These are phyloP conservation scores for Rhodeus uyekii DNA, from an alignment of 2,797 vertebrate species.

Conservation along the genomic window DNA sequence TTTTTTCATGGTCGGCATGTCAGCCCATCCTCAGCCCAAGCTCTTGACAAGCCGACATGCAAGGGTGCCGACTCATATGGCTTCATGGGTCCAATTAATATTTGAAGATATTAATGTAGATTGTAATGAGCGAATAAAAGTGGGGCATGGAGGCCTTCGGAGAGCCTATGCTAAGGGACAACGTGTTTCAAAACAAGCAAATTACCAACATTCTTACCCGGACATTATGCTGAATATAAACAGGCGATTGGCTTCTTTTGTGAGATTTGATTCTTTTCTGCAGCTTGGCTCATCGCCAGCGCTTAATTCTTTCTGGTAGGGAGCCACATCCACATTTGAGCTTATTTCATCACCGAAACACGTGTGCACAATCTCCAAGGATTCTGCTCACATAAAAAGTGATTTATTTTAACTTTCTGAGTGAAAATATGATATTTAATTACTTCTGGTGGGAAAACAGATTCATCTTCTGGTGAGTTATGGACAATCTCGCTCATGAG, in stretches of 20 bases:
- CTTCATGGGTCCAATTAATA: conserved; percentile 61
- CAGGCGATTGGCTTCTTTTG: conserved; percentile 35
- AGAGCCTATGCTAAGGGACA: conserved; percentile 48
- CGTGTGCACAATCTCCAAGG: conserved; percentile 49
- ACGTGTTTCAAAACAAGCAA: conserved; percentile 55
- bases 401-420: conserved; percentile 58
- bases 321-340: conserved; percentile 52
- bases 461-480: conserved; percentile 57
- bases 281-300: conserved; percentile 49
- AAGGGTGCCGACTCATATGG: conserved; percentile 45
- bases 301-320: conserved; percentile 50
- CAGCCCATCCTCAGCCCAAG: conserved; percentile 40
- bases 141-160: conserved; percentile 55
- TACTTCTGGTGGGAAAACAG: conserved; percentile 60
- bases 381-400: conserved; percentile 49
- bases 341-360: conserved; percentile 56
- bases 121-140: conserved; percentile 58
- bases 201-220: conserved; percentile 45
- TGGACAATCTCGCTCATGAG: conserved; percentile 55
- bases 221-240: conserved; percentile 37
- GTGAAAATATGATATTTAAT: conserved; percentile 64
- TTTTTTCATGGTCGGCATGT: conserved; percentile 46
- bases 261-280: conserved; percentile 44
- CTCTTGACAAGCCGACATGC: conserved; percentile 51
- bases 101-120: conserved; percentile 62